Base-by-base conservation (phyloP, 2,797 vertebrate species). In the Rhinogobio ventralis region DNA sequence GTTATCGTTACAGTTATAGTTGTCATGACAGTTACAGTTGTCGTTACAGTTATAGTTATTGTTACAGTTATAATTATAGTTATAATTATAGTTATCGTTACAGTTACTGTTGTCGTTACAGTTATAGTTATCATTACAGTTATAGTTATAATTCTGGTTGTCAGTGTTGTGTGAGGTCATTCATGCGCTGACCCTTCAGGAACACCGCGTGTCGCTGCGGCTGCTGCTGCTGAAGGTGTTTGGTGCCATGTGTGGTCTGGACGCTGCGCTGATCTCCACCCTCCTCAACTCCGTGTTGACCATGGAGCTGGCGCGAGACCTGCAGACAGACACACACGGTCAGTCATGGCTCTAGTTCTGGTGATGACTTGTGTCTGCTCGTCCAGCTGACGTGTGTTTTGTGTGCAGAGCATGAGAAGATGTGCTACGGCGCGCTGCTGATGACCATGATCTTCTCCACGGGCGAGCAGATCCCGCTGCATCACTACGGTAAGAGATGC, bases 391-490 rank as follows among this genome's bases (percentile, higher is more conserved):
- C 88, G 15, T 75, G 55, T 87, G 30, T 82, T 62, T 33, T 86
- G 68, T 84, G 85, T 88, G 42, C 92, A 99, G 98, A 99, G 88
- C 98, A 99, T 89, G 98, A 99, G 91, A 99, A 99, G 92, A 96
- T 99, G 95, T 99, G 98, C 86, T 99, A 99, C 91, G 97, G 98
- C 1, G 97, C 97, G 0, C 93, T 99, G 92, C 96, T 99, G 14
- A 94, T 99, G 78, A 96, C 97, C 23, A 99, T 99, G 98, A 96
- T 99, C 88, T 98, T 99, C 93, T 98, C 96, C 57, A 99, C 97
- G 97, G 98, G 98, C 10, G 98, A 99, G 88, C 97, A 98, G 68
- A 94, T 99, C 85, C 98, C 98, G 19, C 99, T 99, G 86, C 97
- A 97, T 88, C 98, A 99, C 92, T 99, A 99, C 0, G 98, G 98